These are phyloP conservation scores for Leptarthrus brevirostris DNA, from an alignment of 2,888 invertebrate species.

Conservation along the genomic window DNA sequence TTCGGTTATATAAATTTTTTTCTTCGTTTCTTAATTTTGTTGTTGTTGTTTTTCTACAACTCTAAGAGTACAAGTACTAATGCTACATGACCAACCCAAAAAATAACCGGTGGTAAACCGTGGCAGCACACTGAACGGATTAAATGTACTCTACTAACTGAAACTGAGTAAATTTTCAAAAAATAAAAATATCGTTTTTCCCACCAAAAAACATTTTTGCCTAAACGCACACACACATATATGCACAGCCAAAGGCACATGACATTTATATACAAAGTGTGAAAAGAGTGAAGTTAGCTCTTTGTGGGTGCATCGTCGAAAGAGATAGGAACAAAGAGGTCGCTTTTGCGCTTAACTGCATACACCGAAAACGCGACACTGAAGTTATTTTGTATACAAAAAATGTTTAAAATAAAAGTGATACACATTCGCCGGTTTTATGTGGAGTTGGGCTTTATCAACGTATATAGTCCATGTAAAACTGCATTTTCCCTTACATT, in stretches of 20 bases:
- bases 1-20: conserved; percentile 14
- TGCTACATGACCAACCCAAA: conserved; percentile 56
- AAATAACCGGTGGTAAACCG: conserved; percentile 57
- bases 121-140: conserved; percentile 62
- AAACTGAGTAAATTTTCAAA: conserved; percentile 52
- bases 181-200: conserved; percentile 43
- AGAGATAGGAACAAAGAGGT: conserved; percentile 12
- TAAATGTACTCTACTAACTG: conserved; percentile 62
- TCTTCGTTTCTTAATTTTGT: conserved; percentile 6
- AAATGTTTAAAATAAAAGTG: conserved; percentile 29
- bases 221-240: neutral
- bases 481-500: conserved; percentile 7
- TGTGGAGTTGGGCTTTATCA: conserved; percentile 7
- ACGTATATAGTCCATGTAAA: conserved; percentile 20
- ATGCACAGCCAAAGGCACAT: too few relatives aligned
- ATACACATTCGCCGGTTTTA: conserved; percentile 22
- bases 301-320: too few relatives aligned
- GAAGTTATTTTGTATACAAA: conserved; percentile 42
- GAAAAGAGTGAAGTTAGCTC: too few relatives aligned
- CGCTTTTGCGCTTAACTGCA: conserved; percentile 17
- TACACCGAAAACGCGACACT: conserved; percentile 1
- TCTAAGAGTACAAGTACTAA: conserved; percentile 25
- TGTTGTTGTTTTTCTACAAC: conserved; percentile 36
- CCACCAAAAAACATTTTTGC: conserved; percentile 44
- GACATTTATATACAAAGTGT: too few relatives aligned